Percentiles rank a stretch among this genome's conserved stretches.
phyloP scores from a whole-genome alignment of 2,797 vertebrate genomes.

The Galago senegalensis region DNA sequence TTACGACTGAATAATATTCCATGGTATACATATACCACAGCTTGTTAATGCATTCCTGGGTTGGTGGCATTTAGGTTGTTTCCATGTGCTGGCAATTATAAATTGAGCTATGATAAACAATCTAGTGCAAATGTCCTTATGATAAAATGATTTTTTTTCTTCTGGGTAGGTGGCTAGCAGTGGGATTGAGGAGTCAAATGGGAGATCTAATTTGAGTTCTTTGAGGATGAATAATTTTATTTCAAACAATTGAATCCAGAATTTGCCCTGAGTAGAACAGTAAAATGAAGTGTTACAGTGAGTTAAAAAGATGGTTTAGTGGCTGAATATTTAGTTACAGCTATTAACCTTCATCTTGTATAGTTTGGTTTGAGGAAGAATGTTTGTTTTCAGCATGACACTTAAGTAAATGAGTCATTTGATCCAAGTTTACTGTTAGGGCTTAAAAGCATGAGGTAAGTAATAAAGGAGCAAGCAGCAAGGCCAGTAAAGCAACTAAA shows the following conservation, averaged over 20 bases:
- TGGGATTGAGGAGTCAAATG: no score
- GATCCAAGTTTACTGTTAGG: slow-evolving; percentile 1
- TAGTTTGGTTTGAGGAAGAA: slow-evolving; percentile 14
- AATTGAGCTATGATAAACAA: no score
- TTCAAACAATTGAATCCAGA: slow-evolving; percentile 38
- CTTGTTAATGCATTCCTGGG: no score
- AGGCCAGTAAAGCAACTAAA: neutral
- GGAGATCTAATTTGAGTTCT: no score
- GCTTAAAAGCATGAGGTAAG: neutral
- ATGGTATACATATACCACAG: no score
- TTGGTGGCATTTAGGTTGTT: no score
- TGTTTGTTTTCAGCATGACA: neutral
- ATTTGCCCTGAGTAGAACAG: neutral
- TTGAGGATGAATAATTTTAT: neutral
- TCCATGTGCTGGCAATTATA: no score
- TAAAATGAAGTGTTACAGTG: slow-evolving; percentile 34
- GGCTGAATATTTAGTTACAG: slow-evolving; percentile 38
- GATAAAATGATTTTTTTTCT: no score
- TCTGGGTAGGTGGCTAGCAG: no score
- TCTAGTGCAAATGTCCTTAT: no score
- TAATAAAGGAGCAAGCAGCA: neutral
- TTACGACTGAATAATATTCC: no score
- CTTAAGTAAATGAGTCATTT: slow-evolving; percentile 18
- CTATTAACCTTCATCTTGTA: slow-evolving; percentile 19
- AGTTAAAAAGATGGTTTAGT: slow-evolving; percentile 7